A percentile compares a stretch with the other conserved stretches of the same genome.
Conservation (phyloP, 64 coral and sea anemone species). For the Astreopora myriophthalma region DNA sequence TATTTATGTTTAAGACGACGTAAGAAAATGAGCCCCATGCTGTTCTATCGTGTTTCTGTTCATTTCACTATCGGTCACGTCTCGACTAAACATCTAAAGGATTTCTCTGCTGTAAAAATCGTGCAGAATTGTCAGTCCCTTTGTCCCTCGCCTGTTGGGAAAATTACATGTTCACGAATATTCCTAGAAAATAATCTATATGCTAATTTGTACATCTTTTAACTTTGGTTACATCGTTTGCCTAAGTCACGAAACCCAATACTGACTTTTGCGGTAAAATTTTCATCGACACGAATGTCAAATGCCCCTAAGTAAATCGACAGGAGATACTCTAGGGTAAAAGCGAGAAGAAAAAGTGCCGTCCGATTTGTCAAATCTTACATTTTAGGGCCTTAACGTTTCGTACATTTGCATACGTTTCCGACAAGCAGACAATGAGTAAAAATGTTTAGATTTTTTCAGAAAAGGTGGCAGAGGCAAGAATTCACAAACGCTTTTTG, state of each 20-base stretch:
- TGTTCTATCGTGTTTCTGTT: background rate
- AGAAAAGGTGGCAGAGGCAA: background rate
- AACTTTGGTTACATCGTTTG: constrained; percentile 10
- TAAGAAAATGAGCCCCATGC: background rate
- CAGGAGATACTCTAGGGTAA: background rate
- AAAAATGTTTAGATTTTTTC: constrained; percentile 1
- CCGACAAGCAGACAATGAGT: constrained; percentile 28
- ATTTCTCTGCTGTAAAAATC: background rate
- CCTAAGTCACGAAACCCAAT: constrained; percentile 23
- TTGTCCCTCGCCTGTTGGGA: background rate
- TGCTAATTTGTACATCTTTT: constrained; percentile 25
- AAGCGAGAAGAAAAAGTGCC: background rate
- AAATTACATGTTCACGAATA: constrained; percentile 24
- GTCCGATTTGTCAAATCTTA: background rate
- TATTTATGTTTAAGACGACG: background rate
- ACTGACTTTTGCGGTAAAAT: background rate
- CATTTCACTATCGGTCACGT: background rate
- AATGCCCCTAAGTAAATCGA: background rate
- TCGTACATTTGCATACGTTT: constrained; percentile 36
- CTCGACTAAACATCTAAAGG: background rate
- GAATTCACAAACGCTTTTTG: constrained; percentile 49
- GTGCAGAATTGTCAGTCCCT: background rate
- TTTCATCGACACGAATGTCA: background rate
- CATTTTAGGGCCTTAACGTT: background rate
- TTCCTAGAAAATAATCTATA: constrained; percentile 33